phyloP scores from a whole-genome alignment of 1,140 invertebrate genomes.

The Galendromus occidentalis region DNA sequence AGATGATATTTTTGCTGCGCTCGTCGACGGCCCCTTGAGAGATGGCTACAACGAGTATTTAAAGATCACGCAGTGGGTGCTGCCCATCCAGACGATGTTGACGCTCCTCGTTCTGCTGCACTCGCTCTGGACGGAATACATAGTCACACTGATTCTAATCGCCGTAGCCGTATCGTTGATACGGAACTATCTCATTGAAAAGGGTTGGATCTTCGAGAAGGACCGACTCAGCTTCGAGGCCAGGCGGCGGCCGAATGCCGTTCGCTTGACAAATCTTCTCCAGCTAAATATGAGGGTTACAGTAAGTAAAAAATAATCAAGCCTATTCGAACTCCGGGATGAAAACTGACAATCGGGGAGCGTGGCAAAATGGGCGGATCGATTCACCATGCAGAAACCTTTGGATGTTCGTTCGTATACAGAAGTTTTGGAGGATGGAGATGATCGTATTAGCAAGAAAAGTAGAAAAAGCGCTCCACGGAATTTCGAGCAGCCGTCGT shows the following conservation, averaged over 20 bases:
- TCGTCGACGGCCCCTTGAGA: not conserved
- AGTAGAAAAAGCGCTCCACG: no score
- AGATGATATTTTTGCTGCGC: conserved; percentile 1
- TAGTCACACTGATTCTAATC: not conserved
- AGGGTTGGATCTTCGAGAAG: conserved; percentile 8
- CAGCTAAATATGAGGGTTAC: not conserved
- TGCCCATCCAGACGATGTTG: not conserved
- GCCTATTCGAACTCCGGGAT: no score
- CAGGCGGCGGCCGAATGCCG: not conserved
- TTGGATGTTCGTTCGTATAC: no score
- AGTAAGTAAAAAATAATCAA: not conserved
- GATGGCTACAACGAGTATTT: not conserved
- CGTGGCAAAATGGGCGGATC: no score
- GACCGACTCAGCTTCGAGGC: not conserved
- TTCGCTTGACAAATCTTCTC: not conserved
- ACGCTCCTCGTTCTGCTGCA: not conserved
- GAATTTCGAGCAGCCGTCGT: no score
- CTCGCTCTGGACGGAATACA: not conserved
- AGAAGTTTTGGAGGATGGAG: no score
- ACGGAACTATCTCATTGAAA: not conserved
- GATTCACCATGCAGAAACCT: no score
- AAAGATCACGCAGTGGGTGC: not conserved
- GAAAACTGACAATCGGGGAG: no score
- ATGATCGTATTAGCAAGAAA: no score
- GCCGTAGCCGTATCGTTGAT: not conserved